Base-by-base conservation (phyloP, 2,797 vertebrate genomes). In the Myioborus melanocephalus region DNA sequence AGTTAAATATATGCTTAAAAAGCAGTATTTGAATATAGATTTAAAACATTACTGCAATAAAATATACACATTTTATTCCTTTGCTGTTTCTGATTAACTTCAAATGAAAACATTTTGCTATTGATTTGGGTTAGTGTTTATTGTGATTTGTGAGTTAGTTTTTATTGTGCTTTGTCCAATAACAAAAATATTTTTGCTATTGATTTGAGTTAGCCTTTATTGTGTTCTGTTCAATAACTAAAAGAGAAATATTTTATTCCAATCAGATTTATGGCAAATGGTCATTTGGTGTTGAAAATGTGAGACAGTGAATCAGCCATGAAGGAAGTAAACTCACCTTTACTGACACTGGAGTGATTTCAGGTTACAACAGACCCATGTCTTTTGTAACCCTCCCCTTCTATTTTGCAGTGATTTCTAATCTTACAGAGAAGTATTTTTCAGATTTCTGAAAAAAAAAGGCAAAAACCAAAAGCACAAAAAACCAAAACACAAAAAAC, bases 401-500 rank as follows among this genome's bases (percentile, higher is more conserved):
- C 35, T 83, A 18, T 71, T 86, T 72, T 55, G 7, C 18, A 69
- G 16, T 44, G 30, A 77, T 56, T 83, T 84, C 15, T 65, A 14
- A 44, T 44, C 22, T 23, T 79, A 19, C 19, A 63, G 8, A 30
- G 34, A 90, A 92, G 30, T 44, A 57, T 55, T 69, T 57, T 37
- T 44, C 10, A 60, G 8, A 26, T 63, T 50, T 81, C 18, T 81
- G 14, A 0, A 6, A 5, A 2, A 22, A 12, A 57, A 37, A 50
- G 44, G 1, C 2, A 21, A 39, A 43, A 22, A 3, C 0, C 5
- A 46, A 41, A 49, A 3, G 3, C 1, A 3, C 2, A 27, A 11
- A 24, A 44, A 6, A 15, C 3, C 3, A 61, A 26, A n/a, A 14
- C 10, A 39, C 9, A 57, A 37, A 27, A 1, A 6, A 11, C 7